phyloP scores from a whole-genome alignment of 2,797 vertebrate species.

The Sebastes minor region DNA sequence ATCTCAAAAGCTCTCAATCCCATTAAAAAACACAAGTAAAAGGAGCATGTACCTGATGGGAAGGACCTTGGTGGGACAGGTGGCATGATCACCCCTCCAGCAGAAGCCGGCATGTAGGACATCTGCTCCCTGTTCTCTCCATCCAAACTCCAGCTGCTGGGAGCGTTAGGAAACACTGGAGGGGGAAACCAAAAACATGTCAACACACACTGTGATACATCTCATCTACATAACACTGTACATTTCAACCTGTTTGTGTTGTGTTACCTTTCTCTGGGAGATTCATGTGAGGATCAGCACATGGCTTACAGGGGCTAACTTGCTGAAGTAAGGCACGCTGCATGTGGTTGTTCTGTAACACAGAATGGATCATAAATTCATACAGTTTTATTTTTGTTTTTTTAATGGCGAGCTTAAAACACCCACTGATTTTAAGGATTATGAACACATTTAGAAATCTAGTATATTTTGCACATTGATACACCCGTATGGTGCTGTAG shows the following conservation, averaged over 20 bases:
- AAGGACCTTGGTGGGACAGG: conserved; percentile 90
- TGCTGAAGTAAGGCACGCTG: conserved; percentile 98
- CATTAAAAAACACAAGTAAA: neutral
- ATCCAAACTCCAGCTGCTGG: conserved; percentile 97
- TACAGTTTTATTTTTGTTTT: accelerated
- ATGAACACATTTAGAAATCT: neutral
- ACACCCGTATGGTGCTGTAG: neutral
- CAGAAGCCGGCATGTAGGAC: conserved; percentile 72
- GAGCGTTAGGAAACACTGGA: conserved; percentile 89
- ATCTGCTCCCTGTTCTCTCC: conserved; percentile 83
- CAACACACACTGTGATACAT: neutral
- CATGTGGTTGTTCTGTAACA: conserved; percentile 91
- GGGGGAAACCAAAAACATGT: conserved; percentile 4
- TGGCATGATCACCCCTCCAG: conserved; percentile 88
- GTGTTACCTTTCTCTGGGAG: conserved; percentile 96
- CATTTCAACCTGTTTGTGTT: conserved; percentile 14
- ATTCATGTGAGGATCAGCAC: conserved; percentile 93
- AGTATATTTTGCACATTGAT: neutral
- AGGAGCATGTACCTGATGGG: conserved; percentile 84
- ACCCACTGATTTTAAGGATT: neutral
- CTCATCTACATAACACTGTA: neutral
- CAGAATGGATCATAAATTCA: neutral
- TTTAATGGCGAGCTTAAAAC: no score
- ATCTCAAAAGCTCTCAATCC: neutral
- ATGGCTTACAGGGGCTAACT: conserved; percentile 97